Conservation (phyloP, 2,797 vertebrate species). For the Onychomys arenicola region DNA sequence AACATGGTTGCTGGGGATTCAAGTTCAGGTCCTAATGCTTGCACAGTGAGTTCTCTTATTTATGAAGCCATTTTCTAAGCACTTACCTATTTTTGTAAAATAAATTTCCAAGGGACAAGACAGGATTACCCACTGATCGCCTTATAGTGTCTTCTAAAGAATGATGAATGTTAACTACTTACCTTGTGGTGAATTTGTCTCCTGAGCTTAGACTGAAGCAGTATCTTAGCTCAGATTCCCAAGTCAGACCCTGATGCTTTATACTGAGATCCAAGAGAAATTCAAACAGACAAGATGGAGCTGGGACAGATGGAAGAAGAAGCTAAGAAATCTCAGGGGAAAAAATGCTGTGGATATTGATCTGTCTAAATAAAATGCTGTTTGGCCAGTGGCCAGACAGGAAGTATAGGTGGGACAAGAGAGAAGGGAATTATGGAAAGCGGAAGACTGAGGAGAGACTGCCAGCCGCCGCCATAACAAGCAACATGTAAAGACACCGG, state of each 20-base stretch:
- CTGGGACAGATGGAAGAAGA: not conserved
- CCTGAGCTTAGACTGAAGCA: not conserved
- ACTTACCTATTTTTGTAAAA: conserved; percentile 11
- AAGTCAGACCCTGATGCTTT: not conserved
- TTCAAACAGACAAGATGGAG: not conserved
- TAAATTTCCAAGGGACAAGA: conserved; percentile 9
- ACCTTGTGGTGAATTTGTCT: not conserved
- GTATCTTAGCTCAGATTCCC: not conserved
- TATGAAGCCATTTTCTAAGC: not conserved
- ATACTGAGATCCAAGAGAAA: not conserved
- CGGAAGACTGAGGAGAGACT: too few relatives aligned
- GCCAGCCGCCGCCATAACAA: too few relatives aligned
- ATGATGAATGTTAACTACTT: not conserved
- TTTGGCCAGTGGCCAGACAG: too few relatives aligned
- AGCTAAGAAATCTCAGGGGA: not conserved
- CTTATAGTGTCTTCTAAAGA: conserved; percentile 9
- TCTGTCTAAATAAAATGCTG: too few relatives aligned
- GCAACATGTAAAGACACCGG: too few relatives aligned
- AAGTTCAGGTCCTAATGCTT: not conserved
- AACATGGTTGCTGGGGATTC: not conserved
- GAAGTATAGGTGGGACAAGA: too few relatives aligned
- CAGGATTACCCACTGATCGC: not conserved
- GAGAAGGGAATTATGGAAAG: too few relatives aligned
- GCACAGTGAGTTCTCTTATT: not conserved
- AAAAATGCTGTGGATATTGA: too few relatives aligned